Evolutionary conservation across 2,888 invertebrate genomes (phyloP), one percentile per base, ranked within the genome.

Genomic region (Micoletzkya japonica): DNA sequence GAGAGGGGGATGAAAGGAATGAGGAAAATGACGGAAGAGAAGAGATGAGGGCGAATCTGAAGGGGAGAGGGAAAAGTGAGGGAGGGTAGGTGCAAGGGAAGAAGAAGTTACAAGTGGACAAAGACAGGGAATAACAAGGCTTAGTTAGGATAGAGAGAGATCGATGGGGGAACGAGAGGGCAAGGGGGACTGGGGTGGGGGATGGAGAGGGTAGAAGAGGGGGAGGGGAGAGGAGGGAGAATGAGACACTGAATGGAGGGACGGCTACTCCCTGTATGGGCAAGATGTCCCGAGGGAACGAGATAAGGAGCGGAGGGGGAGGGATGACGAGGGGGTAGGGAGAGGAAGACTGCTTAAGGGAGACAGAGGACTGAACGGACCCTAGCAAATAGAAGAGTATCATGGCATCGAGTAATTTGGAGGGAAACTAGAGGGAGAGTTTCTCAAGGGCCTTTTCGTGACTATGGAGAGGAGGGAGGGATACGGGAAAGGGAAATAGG

Each of bases 1-100:
- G 67, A 70, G 73, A 57, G 68, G 63, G 68, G 68, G 66, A 70
- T 61, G 59, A 36, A 69, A 61, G 68, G 71, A 73, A 69, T 66
- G 70, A 44, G 26, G 14, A 32, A 56, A 56, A 69, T 52, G 59
- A 67, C 61, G 49, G 70, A 61, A 59, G 37, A 66, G 24, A 37
- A 54, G 52, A 66, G 49, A 59, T 39, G 56, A 57, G 32, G 71
- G 20, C 57, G 61, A 49, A 56, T 34, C 50, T 50, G 59, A 71
- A 71, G 64, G 73, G 68, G 66, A 56, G 39, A 49, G 58, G 58
- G 69, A 69, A 61, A 64, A 59, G 60, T 59, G 64, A 44, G 24
- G 57, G 37, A 32, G 20, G 49, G 57, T 49, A 70, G 66, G 60
- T 58, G 67, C 20, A 50, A 54, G 32, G 20, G 20, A 28, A 66